These are phyloP conservation scores for Amblyraja radiata DNA, from an alignment of 2,797 vertebrate species.

Conservation along the genomic window DNA sequence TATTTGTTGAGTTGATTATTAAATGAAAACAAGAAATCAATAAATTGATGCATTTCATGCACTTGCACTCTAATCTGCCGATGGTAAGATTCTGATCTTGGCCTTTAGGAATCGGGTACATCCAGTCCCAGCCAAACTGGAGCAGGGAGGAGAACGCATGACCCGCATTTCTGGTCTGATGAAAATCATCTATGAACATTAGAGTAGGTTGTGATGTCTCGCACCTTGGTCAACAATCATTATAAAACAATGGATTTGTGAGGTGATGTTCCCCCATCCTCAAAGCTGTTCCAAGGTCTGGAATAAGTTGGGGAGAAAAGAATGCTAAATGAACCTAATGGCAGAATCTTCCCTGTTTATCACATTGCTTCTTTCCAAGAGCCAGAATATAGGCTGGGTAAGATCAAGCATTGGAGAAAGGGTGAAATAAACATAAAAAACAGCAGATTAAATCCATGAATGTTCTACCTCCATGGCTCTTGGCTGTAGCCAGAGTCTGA, in stretches of 20 bases:
- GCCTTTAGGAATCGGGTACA: too few relatives aligned
- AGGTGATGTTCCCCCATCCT: background rate
- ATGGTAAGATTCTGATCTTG: background rate
- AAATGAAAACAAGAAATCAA: background rate
- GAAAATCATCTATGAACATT: background rate
- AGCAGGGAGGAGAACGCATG: background rate
- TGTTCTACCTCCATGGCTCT: slow-evolving; percentile 44
- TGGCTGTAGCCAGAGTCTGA: slow-evolving; percentile 51
- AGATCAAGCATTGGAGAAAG: background rate
- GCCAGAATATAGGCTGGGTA: background rate
- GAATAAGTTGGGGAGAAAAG: background rate
- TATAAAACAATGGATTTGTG: background rate
- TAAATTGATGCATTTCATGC: background rate
- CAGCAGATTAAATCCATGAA: background rate
- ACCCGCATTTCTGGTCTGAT: background rate
- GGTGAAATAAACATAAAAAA: background rate
- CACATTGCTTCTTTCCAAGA: background rate
- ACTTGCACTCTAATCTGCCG: background rate
- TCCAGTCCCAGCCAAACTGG: background rate
- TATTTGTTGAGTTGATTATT: background rate
- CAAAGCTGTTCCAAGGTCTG: background rate
- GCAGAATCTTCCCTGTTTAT: background rate
- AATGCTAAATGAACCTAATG: background rate
- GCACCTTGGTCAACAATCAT: background rate
- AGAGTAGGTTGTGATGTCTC: background rate